Conservation (phyloP, 2,888 invertebrate species). For the Acronicta psi region DNA sequence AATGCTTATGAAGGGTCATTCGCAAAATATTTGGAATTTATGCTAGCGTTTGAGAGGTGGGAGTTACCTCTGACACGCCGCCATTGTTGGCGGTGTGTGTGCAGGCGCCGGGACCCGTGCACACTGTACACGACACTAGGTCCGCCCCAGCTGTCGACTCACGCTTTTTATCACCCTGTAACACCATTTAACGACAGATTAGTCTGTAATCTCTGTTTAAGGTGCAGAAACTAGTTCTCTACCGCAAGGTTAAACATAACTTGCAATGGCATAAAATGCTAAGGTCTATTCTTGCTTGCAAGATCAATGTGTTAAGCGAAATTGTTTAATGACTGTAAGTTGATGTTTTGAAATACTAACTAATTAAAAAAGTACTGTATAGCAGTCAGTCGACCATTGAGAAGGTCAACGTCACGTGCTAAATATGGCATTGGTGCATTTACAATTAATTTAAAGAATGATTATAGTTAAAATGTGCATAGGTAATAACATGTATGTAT, state of each 20-base stretch:
- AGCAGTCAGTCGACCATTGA: background rate
- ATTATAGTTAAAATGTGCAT: background rate
- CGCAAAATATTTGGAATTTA: conserved; percentile 55
- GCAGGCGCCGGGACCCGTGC: conserved; percentile 93
- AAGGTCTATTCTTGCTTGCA: background rate
- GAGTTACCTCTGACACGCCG: conserved; percentile 94
- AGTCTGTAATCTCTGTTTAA: background rate
- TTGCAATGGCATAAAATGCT: background rate
- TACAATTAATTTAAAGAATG: background rate
- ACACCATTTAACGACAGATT: conserved; percentile 19
- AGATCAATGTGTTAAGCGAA: background rate
- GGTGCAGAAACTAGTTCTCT: too few relatives aligned
- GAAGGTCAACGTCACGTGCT: background rate
- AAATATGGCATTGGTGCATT: background rate
- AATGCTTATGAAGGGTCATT: conserved; percentile 36
- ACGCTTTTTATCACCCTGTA: conserved; percentile 95
- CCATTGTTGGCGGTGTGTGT: conserved; percentile 96
- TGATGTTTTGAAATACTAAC: background rate
- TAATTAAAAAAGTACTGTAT: background rate
- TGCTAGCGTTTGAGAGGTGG: conserved; percentile 43
- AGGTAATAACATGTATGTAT: background rate
- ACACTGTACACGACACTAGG: conserved; percentile 95
- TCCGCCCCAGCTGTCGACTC: conserved; percentile 94
- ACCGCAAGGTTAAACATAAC: too few relatives aligned
- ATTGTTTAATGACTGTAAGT: background rate